Evolutionary conservation across 2,888 invertebrate species (phyloP).

Genomic region (Scrobipalpa costella): DNA sequence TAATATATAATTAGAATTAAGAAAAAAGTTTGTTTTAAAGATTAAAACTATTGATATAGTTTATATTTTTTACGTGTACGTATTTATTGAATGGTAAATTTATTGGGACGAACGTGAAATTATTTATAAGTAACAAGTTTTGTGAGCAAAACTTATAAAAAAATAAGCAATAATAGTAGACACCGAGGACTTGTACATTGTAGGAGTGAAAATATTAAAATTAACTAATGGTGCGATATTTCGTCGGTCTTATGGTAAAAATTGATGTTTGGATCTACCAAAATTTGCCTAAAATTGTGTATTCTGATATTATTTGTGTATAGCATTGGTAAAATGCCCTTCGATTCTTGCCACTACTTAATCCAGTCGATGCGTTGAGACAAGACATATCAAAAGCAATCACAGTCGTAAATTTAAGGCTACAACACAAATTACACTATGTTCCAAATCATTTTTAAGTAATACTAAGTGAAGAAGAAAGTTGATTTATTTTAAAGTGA

Average conservation of each 20-base stretch:
- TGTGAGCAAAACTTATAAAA: constrained; percentile 77
- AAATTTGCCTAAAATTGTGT: constrained; percentile 71
- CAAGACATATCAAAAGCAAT: constrained; percentile 74
- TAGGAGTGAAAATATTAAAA: constrained; percentile 67
- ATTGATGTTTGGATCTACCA: constrained; percentile 63
- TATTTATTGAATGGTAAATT: constrained; percentile 82
- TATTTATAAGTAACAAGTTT: constrained; percentile 80
- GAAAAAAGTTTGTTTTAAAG: constrained; percentile 80
- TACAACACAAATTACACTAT: not conserved
- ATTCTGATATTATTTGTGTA: constrained; percentile 69
- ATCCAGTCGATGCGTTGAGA: constrained; percentile 52
- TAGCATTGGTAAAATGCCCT: constrained; percentile 64
- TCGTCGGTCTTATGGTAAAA: constrained; percentile 72
- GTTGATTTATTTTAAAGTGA: not conserved
- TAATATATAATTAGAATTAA: constrained; percentile 79
- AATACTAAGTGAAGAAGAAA: not conserved
- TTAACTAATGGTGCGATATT: constrained; percentile 77
- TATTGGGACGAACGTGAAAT: constrained; percentile 80
- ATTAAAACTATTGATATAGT: constrained; percentile 81
- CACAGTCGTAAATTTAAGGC: constrained; percentile 46
- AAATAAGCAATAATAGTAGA: constrained; percentile 81
- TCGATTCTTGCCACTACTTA: constrained; percentile 64
- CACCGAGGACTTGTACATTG: constrained; percentile 76
- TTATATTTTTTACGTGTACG: constrained; percentile 82
- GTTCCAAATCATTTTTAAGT: not conserved